Percentiles rank a stretch among this genome's conserved stretches.
These are phyloP conservation scores for Addax nasomaculatus DNA, from an alignment of 2,113 vertebrate species.

Conservation along the genomic window DNA sequence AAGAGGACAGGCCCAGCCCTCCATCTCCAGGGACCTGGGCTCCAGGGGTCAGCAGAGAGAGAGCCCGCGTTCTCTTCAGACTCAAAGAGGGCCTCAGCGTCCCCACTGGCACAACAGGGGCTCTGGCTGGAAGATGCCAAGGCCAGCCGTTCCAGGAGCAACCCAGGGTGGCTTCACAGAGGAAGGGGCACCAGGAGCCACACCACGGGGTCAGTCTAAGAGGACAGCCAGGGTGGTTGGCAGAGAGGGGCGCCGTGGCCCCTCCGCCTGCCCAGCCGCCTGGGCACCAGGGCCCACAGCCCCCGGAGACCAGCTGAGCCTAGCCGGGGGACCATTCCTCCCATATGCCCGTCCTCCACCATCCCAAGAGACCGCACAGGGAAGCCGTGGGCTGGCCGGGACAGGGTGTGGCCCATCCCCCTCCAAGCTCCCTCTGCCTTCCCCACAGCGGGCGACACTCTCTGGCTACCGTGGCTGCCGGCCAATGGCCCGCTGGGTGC, in stretches of 20 bases:
- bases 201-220: fast-evolving
- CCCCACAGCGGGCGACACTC: too few species aligned
- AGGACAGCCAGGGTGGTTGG: fast-evolving
- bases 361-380: background rate
- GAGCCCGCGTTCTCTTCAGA: background rate
- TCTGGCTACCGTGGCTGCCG: fast-evolving
- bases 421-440: background rate
- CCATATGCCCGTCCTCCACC: background rate
- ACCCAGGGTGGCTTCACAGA: background rate
- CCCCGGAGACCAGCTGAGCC: fast-evolving
- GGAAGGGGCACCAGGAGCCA: background rate
- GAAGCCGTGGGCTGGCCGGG: fast-evolving
- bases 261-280: background rate
- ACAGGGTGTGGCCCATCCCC: background rate
- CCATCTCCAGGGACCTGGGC: background rate
- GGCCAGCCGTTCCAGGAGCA: background rate
- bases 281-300: background rate
- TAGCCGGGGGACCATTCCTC: fast-evolving
- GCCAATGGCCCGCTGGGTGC: fast-evolving
- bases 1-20: background rate
- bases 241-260: background rate
- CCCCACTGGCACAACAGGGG: background rate
- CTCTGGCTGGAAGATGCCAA: fast-evolving
- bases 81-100: background rate
- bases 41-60: background rate